Conservation (phyloP, 2,797 vertebrate genomes). For the Protosalanx chinensis region DNA sequence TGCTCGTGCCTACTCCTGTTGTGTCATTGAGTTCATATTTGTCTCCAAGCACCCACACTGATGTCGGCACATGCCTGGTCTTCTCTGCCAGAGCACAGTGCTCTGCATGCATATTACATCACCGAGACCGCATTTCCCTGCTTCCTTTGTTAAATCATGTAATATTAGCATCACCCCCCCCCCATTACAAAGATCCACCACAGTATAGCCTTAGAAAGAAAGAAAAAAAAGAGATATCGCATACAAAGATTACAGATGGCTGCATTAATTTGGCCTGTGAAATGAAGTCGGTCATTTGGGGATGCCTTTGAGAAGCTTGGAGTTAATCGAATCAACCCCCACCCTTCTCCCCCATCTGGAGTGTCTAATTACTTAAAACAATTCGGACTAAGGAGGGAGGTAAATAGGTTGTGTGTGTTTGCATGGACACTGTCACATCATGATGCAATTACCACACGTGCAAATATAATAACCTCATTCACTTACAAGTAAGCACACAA, state of each 20-base stretch:
- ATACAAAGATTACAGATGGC: conserved; percentile 4
- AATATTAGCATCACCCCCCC: conserved; percentile 13
- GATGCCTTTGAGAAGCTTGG: conserved; percentile 4
- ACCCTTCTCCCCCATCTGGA: conserved; percentile 1
- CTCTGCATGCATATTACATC: background rate
- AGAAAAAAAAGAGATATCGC: background rate
- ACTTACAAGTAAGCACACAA: background rate
- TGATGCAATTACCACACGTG: background rate
- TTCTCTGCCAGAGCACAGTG: background rate
- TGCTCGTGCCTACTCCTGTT: conserved; percentile 19
- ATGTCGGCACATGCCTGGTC: conserved; percentile 14
- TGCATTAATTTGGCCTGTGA: conserved; percentile 5
- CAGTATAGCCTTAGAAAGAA: background rate
- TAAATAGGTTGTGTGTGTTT: background rate
- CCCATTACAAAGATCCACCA: conserved; percentile 17
- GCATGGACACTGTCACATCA: background rate
- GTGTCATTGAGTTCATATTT: conserved; percentile 62
- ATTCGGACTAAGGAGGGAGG: conserved; percentile 1
- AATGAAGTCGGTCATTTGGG: conserved; percentile 1
- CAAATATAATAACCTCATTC: background rate
- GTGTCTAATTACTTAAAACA: conserved; percentile 17
- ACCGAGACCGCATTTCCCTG: background rate
- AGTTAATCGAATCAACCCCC: conserved; percentile 12
- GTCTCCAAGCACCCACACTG: conserved; percentile 14
- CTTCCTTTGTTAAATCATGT: background rate